phyloP scores from a whole-genome alignment of 53 echinoderm and acorn worm genomes.

The Antedon mediterranea region DNA sequence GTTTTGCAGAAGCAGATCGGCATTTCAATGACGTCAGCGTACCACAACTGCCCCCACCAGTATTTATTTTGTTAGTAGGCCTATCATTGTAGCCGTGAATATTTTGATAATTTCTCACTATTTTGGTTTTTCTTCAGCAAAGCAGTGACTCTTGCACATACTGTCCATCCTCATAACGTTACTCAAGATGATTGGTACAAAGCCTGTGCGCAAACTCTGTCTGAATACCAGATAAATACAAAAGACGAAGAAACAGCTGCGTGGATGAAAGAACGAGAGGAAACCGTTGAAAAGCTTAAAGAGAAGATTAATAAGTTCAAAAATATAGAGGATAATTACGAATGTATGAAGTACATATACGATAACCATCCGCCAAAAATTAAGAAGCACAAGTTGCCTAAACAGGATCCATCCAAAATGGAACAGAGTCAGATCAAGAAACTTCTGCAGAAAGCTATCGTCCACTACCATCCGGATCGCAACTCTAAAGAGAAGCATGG shows the following conservation, averaged over 20 bases:
- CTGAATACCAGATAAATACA: not conserved
- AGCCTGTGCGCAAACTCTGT: not conserved
- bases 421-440: constrained; percentile 1
- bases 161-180: not conserved
- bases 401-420: not conserved
- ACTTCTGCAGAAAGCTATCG: constrained; percentile 7
- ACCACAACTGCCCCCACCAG: too few relatives aligned
- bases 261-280: constrained; percentile 13
- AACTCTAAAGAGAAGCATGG: constrained; percentile 16
- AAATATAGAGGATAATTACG: not conserved
- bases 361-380: constrained; percentile 18
- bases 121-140: not conserved
- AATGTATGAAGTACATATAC: constrained; percentile 9
- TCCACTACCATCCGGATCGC: constrained; percentile 25
- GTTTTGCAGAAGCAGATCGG: too few relatives aligned
- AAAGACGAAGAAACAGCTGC: constrained; percentile 1
- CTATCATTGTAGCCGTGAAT: too few relatives aligned
- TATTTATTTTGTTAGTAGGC: too few relatives aligned
- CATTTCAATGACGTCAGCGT: too few relatives aligned
- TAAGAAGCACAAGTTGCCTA: not conserved
- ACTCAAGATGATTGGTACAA: not conserved
- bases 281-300: constrained; percentile 8
- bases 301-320: not conserved
- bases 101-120: too few relatives aligned
- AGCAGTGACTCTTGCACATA: not conserved